phyloP scores from a whole-genome alignment of 1,140 invertebrate species.

The Hydropsyche tenuis region DNA sequence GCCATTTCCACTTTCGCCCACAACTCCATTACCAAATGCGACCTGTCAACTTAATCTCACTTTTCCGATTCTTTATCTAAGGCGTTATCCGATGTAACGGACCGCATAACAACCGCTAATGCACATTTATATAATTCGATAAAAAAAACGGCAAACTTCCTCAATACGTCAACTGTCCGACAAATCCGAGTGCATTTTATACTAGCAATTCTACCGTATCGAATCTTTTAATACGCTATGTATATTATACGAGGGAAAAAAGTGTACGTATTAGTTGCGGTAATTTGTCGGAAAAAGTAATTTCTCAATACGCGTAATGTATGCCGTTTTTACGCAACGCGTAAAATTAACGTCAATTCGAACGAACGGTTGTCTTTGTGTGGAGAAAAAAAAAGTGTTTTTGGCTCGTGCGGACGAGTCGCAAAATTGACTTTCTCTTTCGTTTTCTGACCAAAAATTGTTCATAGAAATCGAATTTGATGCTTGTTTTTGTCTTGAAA shows the following conservation, averaged over 20 bases:
- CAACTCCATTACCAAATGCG: constrained; percentile 32
- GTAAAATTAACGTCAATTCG: background rate
- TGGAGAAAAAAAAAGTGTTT: background rate
- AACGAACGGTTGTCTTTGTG: constrained; percentile 18
- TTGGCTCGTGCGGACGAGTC: background rate
- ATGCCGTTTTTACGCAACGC: constrained; percentile 8
- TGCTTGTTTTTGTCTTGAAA: background rate
- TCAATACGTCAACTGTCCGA: no score
- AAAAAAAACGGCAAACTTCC: no score
- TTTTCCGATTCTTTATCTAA: background rate
- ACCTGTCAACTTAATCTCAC: constrained; percentile 16
- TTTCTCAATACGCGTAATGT: constrained; percentile 17
- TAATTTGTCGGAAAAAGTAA: background rate
- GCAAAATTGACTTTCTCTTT: constrained; percentile 44
- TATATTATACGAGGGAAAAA: no score
- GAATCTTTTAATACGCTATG: no score
- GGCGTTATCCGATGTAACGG: no score
- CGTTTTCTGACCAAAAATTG: constrained; percentile 46
- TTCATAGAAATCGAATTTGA: constrained; percentile 39
- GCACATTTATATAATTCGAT: no score
- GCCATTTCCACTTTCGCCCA: constrained; percentile 46
- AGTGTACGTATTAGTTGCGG: background rate
- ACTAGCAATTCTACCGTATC: no score
- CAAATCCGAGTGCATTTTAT: no score
- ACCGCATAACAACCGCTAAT: no score